Evolutionary conservation across 1,140 invertebrate species (phyloP).

Genomic region (Chironomus tepperi): DNA sequence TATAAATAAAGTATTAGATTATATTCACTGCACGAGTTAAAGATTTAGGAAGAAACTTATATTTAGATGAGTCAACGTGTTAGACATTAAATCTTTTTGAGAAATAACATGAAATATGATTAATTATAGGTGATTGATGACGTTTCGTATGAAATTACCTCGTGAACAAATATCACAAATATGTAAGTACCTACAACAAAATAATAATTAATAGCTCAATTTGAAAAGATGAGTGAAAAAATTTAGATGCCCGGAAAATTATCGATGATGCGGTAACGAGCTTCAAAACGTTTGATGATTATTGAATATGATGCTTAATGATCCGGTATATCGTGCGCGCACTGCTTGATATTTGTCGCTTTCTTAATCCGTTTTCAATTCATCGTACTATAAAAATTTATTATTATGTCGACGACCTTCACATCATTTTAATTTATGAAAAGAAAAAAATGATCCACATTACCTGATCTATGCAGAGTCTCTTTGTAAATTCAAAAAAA

Average conservation of each 20-base stretch:
- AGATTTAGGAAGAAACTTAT: not conserved
- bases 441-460: too few species aligned
- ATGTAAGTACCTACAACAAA: not conserved
- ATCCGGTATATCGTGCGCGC: not conserved
- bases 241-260: not conserved
- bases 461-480: too few species aligned
- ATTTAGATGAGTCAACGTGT: not conserved
- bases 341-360: not conserved
- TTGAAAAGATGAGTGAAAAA: not conserved
- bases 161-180: too few species aligned
- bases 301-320: not conserved
- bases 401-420: not conserved
- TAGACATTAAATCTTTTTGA: too few species aligned
- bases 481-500: too few species aligned
- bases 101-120: not conserved
- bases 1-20: too few species aligned
- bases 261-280: not conserved
- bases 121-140: not conserved
- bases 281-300: not conserved
- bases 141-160: not conserved
- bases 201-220: constrained; percentile 3
- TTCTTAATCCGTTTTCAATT: not conserved
- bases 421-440: not conserved
- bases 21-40: too few species aligned
- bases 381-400: not conserved